These are phyloP conservation scores for Catocala sponsa DNA, from an alignment of 2,888 invertebrate species.

Conservation along the genomic window DNA sequence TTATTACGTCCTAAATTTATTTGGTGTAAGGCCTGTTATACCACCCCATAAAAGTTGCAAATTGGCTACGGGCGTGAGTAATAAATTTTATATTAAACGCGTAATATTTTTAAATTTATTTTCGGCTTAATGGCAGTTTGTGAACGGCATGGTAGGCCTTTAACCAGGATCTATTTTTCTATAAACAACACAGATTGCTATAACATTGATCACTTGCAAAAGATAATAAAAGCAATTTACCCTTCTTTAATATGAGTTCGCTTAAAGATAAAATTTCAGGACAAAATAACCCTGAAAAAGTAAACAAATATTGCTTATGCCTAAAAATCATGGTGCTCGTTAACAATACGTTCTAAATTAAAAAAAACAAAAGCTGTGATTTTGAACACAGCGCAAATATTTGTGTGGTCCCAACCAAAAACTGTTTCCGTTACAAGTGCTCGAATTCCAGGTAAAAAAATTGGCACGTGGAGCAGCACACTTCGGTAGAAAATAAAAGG, in stretches of 20 bases:
- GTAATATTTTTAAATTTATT: slow-evolving; percentile 57
- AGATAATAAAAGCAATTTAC: slow-evolving; percentile 26
- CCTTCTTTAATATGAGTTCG: not conserved
- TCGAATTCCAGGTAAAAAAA: slow-evolving; percentile 40
- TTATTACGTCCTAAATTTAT: slow-evolving; percentile 56
- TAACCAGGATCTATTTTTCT: slow-evolving; percentile 51
- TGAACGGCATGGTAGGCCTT: slow-evolving; percentile 37
- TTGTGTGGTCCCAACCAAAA: slow-evolving; percentile 58
- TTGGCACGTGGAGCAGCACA: slow-evolving; percentile 32
- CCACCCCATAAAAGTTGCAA: slow-evolving; percentile 55
- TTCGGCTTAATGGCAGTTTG: slow-evolving; percentile 55
- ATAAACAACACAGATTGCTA: slow-evolving; percentile 46
- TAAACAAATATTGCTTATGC: too few relatives aligned
- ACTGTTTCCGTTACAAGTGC: slow-evolving; percentile 35
- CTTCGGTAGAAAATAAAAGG: slow-evolving; percentile 22
- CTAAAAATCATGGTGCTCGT: too few relatives aligned
- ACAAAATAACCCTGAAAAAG: not conserved
- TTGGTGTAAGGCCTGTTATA: slow-evolving; percentile 54
- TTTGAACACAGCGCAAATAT: slow-evolving; percentile 54
- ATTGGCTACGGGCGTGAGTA: slow-evolving; percentile 52
- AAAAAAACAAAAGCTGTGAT: slow-evolving; percentile 38
- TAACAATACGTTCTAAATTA: too few relatives aligned
- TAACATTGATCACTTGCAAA: slow-evolving; percentile 35
- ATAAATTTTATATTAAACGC: slow-evolving; percentile 58
- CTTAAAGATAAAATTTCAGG: not conserved